phyloP scores from a whole-genome alignment of 2,113 vertebrate species.

The Passer montanus region DNA sequence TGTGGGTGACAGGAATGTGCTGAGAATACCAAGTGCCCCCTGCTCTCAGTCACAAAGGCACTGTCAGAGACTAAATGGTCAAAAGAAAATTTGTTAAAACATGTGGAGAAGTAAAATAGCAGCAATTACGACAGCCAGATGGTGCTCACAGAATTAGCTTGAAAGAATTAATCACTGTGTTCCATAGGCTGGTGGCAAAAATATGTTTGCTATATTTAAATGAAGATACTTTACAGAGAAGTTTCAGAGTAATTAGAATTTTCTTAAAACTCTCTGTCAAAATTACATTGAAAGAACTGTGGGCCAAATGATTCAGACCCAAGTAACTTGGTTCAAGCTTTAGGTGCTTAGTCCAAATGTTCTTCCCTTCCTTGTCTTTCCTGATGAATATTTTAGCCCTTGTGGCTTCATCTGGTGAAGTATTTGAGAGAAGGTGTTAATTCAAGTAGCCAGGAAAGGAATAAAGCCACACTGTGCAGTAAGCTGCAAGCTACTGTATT shows the following conservation, averaged over 20 bases:
- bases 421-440: not conserved
- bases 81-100: not conserved
- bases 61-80: not conserved
- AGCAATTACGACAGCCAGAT: not conserved
- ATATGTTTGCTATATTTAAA: constrained; percentile 32
- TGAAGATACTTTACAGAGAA: not conserved
- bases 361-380: not conserved
- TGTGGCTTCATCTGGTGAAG: rapidly evolving
- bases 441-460: not conserved
- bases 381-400: not conserved
- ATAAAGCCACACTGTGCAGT: not conserved
- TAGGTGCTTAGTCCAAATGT: not conserved
- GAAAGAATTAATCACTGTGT: constrained; percentile 8
- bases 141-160: not conserved
- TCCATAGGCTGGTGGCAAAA: constrained; percentile 26
- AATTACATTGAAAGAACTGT: not conserved
- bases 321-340: not conserved
- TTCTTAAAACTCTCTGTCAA: not conserved
- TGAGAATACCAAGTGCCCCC: not conserved
- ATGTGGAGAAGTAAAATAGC: constrained; percentile 23
- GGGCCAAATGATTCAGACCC: not conserved
- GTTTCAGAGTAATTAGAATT: not conserved
- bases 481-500: not conserved
- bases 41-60: not conserved
- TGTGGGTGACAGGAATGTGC: not conserved